Percentiles rank a stretch among this genome's conserved stretches.
phyloP scores from a whole-genome alignment of 2,888 invertebrate genomes.

The Leucania comma region DNA sequence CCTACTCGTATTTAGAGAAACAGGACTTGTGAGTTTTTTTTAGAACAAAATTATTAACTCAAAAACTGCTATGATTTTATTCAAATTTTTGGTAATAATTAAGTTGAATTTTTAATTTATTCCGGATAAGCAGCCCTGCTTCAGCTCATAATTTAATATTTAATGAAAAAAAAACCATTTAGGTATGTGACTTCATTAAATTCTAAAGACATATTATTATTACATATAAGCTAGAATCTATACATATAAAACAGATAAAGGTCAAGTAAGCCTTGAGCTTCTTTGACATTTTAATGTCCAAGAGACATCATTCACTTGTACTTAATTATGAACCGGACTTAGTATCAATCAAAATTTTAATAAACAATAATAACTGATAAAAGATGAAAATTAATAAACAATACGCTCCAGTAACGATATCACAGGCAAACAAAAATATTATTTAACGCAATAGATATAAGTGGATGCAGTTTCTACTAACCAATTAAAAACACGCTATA shows the following conservation, averaged over 20 bases:
- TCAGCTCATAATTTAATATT: not conserved
- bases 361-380: constrained; percentile 35
- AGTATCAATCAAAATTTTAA: constrained; percentile 17
- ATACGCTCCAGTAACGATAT: constrained; percentile 8
- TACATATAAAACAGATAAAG: constrained; percentile 39
- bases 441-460: not conserved
- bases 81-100: not conserved
- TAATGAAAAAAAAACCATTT: not conserved
- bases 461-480: not conserved
- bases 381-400: constrained; percentile 23
- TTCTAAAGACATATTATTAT: not conserved
- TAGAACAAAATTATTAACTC: not conserved
- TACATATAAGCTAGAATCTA: constrained; percentile 3
- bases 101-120: not conserved
- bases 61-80: not conserved
- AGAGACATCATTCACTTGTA: constrained; percentile 12
- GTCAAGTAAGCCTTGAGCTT: constrained; percentile 39
- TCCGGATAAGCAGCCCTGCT: not conserved
- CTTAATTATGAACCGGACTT: constrained; percentile 42
- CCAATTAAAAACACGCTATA: not conserved
- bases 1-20: not conserved
- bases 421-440: constrained; percentile 15
- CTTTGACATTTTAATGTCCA: constrained; percentile 24
- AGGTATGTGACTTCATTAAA: not conserved
- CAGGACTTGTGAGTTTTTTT: not conserved